Conservation (phyloP, 2,797 vertebrate species). For the Lithobates sylvaticus region DNA sequence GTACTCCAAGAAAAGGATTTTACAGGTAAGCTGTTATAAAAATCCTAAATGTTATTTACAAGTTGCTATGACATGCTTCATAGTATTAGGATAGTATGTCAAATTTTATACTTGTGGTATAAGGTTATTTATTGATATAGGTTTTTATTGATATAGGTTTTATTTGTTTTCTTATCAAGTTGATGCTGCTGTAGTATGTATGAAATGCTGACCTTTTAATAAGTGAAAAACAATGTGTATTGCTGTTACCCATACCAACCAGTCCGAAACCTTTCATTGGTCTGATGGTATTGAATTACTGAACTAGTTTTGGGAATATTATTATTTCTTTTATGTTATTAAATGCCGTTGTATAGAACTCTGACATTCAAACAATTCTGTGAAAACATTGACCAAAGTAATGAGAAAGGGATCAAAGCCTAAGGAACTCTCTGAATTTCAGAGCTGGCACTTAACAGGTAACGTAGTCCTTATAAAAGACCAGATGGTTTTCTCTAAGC, state of each 20-base stretch:
- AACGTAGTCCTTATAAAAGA: too few relatives aligned
- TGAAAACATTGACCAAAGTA: too few relatives aligned
- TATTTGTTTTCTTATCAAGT: not conserved
- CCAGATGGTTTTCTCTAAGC: not conserved
- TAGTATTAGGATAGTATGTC: not conserved
- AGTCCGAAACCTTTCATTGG: too few relatives aligned
- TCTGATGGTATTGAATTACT: too few relatives aligned
- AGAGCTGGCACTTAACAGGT: too few relatives aligned
- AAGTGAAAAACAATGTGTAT: not conserved
- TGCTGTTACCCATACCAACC: not conserved
- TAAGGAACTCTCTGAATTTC: too few relatives aligned
- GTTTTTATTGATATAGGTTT: conserved; percentile 16
- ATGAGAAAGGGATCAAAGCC: too few relatives aligned
- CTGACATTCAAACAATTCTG: not conserved
- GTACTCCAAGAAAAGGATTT: too few relatives aligned
- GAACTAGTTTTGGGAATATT: not conserved
- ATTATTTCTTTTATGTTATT: not conserved
- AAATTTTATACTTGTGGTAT: not conserved
- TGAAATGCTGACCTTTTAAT: not conserved
- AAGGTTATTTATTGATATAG: too few relatives aligned
- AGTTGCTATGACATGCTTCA: not conserved
- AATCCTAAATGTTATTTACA: not conserved
- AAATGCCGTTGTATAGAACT: not conserved
- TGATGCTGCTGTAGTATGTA: not conserved
- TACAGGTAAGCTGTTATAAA: too few relatives aligned